Conservation (phyloP, 35 echinoderm and acorn worm species). For the Lytechinus pictus region DNA sequence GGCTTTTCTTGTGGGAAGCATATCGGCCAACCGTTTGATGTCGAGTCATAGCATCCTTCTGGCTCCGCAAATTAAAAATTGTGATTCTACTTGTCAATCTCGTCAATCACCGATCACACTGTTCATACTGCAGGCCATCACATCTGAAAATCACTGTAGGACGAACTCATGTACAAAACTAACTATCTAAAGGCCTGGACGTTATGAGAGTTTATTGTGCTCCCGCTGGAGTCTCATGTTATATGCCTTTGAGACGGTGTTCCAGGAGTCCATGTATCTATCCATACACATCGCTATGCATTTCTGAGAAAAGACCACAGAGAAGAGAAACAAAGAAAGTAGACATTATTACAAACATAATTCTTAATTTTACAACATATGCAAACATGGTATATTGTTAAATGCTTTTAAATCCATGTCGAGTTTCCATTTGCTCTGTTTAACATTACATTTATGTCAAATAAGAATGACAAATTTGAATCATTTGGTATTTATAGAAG, state of each 20-base stretch:
- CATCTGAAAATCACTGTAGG: background rate
- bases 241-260: constrained; percentile 91
- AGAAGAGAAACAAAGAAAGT: background rate
- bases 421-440: no score
- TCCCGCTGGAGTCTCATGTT: constrained; percentile 79
- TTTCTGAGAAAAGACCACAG: constrained; percentile 58
- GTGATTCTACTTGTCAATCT: no score
- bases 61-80: no score
- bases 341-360: background rate
- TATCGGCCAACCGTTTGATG: no score
- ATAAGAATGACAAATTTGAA: no score
- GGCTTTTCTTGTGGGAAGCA: no score
- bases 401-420: no score
- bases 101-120: background rate
- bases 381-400: no score
- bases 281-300: constrained; percentile 99
- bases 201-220: constrained; percentile 41
- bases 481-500: no score
- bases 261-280: constrained; percentile 99
- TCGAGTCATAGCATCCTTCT: no score
- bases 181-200: background rate
- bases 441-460: no score
- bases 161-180: background rate
- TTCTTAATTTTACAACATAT: no score
- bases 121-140: background rate